Evolutionary conservation across 2,888 invertebrate genomes (phyloP).

Genomic region (Neria commutata): DNA sequence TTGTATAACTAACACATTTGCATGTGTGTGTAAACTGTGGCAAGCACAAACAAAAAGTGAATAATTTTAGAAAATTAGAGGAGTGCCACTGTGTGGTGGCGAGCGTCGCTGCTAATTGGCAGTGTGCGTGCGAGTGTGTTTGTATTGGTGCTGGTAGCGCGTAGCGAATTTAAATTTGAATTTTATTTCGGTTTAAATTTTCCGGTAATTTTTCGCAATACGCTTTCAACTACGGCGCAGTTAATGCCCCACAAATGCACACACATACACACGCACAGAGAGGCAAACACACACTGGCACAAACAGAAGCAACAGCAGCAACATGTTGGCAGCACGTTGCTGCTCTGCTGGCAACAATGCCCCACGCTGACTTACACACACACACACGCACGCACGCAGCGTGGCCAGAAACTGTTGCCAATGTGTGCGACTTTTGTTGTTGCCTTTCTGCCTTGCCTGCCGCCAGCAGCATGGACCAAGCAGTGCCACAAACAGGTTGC

Average conservation of each 20-base stretch:
- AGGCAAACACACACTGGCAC: neutral
- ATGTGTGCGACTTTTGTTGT: too few species aligned
- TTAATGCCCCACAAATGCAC: neutral
- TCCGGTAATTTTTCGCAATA: too few species aligned
- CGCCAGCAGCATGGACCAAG: neutral
- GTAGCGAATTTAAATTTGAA: neutral
- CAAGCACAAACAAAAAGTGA: neutral
- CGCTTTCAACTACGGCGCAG: conserved; percentile 29
- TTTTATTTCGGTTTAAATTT: neutral
- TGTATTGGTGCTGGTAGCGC: too few species aligned
- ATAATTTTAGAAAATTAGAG: neutral
- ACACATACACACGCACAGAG: neutral
- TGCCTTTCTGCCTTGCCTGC: too few species aligned
- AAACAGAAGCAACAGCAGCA: neutral
- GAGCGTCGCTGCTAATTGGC: neutral
- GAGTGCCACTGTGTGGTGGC: too few species aligned
- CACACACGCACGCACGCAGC: too few species aligned
- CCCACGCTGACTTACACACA: conserved; percentile 3
- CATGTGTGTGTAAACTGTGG: too few species aligned
- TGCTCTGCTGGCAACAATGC: too few species aligned
- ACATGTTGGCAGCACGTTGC: too few species aligned
- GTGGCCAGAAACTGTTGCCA: too few species aligned
- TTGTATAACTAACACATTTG: too few species aligned
- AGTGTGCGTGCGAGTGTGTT: too few species aligned
- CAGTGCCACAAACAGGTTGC: conserved; percentile 6